Evolutionary conservation across 2,888 invertebrate species (phyloP).

Genomic region (Microctonus brassicae): DNA sequence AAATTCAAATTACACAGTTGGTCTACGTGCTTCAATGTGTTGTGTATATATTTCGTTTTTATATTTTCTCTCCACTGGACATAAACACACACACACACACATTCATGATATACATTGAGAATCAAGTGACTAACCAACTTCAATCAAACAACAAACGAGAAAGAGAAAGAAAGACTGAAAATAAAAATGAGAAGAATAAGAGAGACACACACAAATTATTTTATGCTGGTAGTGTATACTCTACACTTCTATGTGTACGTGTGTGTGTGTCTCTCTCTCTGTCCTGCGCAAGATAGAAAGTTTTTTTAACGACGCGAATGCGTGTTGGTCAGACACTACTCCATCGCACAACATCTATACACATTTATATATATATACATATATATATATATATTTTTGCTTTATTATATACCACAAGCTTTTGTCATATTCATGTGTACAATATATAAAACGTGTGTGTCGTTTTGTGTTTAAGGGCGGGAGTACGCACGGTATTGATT

Average conservation of each 20-base stretch:
- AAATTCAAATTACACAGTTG: neutral
- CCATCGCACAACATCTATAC: too few species aligned
- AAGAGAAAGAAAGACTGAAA: too few species aligned
- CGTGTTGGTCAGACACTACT: neutral
- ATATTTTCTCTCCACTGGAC: too few species aligned
- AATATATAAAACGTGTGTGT: neutral
- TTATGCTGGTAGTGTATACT: neutral
- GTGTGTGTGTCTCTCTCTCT: too few species aligned
- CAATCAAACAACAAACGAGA: neutral
- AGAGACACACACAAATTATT: neutral
- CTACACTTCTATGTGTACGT: neutral
- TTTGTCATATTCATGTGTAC: slow-evolving; percentile 19
- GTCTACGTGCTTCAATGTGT: neutral
- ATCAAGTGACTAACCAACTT: neutral
- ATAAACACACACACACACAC: too few species aligned
- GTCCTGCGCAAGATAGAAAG: neutral
- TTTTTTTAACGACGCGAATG: neutral
- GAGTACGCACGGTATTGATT: neutral
- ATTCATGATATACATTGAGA: too few species aligned
- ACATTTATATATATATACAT: too few species aligned
- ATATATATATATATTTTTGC: too few species aligned
- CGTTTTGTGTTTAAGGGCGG: neutral
- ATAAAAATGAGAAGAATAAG: too few species aligned
- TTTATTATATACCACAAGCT: neutral
- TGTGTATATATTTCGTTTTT: neutral